Percentiles rank a stretch among this genome's conserved stretches.
phyloP scores from a whole-genome alignment of 2,797 vertebrate genomes.

The Falco peregrinus region DNA sequence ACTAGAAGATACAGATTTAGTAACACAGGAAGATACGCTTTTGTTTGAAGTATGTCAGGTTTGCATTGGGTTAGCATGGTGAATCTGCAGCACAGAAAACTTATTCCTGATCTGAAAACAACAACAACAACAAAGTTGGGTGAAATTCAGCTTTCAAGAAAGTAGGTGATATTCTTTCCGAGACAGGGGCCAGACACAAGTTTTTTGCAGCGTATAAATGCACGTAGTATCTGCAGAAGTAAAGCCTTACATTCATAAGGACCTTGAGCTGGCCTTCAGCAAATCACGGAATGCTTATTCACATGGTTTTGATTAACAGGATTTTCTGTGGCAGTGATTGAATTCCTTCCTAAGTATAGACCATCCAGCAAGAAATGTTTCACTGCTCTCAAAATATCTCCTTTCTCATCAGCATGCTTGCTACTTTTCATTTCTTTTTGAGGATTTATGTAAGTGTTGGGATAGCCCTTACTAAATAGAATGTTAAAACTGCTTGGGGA shows the following conservation, averaged over 20 bases:
- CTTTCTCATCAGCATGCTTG: neutral
- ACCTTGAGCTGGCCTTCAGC: neutral
- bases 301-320: neutral
- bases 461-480: neutral
- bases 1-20: neutral
- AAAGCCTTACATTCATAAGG: neutral
- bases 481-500: neutral
- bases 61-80: neutral
- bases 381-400: neutral
- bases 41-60: neutral
- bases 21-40: neutral
- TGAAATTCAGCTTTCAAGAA: neutral
- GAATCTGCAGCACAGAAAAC: neutral
- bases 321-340: neutral
- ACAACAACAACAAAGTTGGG: neutral
- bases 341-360: neutral
- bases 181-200: neutral
- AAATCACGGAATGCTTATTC: neutral
- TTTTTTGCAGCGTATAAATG: neutral
- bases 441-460: neutral
- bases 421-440: neutral
- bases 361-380: neutral
- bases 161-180: neutral
- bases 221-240: neutral
- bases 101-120: neutral